A percentile compares a stretch with the other conserved stretches of the same genome.
These are phyloP conservation scores for Yponomeuta plumbellus DNA, from an alignment of 2,888 invertebrate genomes.

Conservation along the genomic window DNA sequence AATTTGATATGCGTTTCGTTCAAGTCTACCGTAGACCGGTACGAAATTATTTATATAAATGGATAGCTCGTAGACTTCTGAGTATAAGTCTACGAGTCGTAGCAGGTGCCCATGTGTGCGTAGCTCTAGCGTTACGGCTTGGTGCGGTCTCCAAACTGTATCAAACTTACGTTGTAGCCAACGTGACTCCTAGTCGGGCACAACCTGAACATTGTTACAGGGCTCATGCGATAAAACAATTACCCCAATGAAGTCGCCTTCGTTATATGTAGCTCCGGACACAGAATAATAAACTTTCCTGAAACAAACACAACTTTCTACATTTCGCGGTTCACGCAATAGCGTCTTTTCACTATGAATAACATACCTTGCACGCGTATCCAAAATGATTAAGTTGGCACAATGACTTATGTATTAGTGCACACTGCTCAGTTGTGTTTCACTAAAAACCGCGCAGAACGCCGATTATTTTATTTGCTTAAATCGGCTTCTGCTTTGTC, in stretches of 20 bases:
- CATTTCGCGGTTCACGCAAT: not conserved
- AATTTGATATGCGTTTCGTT: too few relatives aligned
- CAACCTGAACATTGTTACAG: conserved; percentile 43
- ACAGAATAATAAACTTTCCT: conserved; percentile 26
- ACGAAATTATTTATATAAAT: too few relatives aligned
- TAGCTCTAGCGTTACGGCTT: not conserved
- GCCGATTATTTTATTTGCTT: too few relatives aligned
- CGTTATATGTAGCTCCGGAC: conserved; percentile 44
- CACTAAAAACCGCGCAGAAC: too few relatives aligned
- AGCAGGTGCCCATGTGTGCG: not conserved
- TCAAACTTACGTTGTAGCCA: conserved; percentile 25
- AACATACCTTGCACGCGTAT: not conserved
- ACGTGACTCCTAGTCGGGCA: conserved; percentile 24
- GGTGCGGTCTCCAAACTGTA: conserved; percentile 23
- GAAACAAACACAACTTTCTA: conserved; percentile 16
- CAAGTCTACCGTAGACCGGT: too few relatives aligned
- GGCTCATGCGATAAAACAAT: conserved; percentile 75
- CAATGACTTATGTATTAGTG: too few relatives aligned
- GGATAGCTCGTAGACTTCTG: too few relatives aligned
- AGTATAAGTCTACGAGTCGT: too few relatives aligned
- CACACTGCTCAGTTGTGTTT: too few relatives aligned
- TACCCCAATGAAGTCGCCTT: conserved; percentile 61
- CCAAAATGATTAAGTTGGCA: too few relatives aligned
- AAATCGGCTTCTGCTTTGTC: too few relatives aligned
- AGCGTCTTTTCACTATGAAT: not conserved